phyloP scores from a whole-genome alignment of 2,888 invertebrate species.

The Papilio elwesi region DNA sequence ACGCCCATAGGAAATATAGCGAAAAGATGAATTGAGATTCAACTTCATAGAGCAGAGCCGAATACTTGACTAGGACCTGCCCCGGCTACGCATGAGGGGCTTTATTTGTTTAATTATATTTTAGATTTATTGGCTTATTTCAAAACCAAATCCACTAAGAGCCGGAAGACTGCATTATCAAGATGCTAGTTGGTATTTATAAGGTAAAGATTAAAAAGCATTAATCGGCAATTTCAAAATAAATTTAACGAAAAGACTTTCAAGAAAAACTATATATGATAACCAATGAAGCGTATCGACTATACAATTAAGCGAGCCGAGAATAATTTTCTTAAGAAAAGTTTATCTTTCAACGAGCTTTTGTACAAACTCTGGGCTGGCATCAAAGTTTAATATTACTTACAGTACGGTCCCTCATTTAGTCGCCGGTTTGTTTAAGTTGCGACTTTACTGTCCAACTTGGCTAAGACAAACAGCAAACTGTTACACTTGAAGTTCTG shows the following conservation, averaged over 20 bases:
- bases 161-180: no score
- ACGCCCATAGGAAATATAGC: constrained; percentile 2
- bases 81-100: background rate
- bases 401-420: constrained; percentile 52
- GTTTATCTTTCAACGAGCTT: constrained; percentile 36
- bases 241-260: no score
- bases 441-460: constrained; percentile 76
- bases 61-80: background rate
- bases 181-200: no score
- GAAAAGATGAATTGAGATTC: constrained; percentile 1
- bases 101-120: no score
- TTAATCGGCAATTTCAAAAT: no score
- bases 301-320: background rate
- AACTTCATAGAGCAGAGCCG: background rate
- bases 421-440: constrained; percentile 68
- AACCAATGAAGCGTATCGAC: constrained; percentile 7
- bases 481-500: constrained; percentile 62
- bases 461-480: constrained; percentile 76
- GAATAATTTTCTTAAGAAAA: constrained; percentile 26
- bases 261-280: constrained; percentile 2
- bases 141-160: no score
- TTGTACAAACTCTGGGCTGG: constrained; percentile 58
- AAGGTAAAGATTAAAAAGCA: no score
- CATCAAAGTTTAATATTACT: constrained; percentile 67
- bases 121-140: no score